A percentile compares a stretch with the other conserved stretches of the same genome.
phyloP scores from a whole-genome alignment of 2,888 invertebrate genomes.

The Andrena chrysosceles region DNA sequence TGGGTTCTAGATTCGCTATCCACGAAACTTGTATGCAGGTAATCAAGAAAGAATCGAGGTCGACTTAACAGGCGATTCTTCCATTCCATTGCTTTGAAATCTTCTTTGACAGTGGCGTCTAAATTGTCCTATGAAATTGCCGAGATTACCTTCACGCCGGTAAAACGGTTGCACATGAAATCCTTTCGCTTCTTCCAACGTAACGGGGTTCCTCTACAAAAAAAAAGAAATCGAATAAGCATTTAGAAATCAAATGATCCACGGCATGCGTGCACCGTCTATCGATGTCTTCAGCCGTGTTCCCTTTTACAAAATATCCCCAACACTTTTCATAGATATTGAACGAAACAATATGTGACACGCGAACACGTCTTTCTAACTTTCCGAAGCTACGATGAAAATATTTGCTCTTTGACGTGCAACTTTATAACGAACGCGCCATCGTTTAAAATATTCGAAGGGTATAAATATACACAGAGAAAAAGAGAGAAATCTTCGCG shows the following conservation, averaged over 20 bases:
- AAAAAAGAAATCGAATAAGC: neutral
- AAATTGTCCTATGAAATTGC: neutral
- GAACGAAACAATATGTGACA: constrained; percentile 39
- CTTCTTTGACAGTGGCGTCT: neutral
- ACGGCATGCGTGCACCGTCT: constrained; percentile 45
- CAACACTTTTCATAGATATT: constrained; percentile 56
- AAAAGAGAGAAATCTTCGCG: neutral
- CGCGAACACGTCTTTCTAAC: constrained; percentile 17
- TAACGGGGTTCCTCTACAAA: neutral
- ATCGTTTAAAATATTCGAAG: neutral
- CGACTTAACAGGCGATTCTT: neutral
- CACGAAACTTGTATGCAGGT: neutral
- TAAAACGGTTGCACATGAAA: neutral
- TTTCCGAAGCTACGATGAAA: constrained; percentile 26
- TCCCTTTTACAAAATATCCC: constrained; percentile 42
- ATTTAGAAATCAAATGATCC: constrained; percentile 2
- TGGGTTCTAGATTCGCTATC: neutral
- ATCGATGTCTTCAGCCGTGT: constrained; percentile 55
- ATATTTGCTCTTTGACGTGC: constrained; percentile 18
- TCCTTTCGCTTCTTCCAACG: no score
- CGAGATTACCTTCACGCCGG: neutral
- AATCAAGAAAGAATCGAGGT: neutral
- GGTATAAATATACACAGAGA: neutral
- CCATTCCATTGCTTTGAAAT: no score
- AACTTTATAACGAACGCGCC: constrained; percentile 30